A percentile compares a stretch with the other conserved stretches of the same genome.
Conservation (phyloP, 2,797 vertebrate genomes). For the Fistularia commersonii region DNA sequence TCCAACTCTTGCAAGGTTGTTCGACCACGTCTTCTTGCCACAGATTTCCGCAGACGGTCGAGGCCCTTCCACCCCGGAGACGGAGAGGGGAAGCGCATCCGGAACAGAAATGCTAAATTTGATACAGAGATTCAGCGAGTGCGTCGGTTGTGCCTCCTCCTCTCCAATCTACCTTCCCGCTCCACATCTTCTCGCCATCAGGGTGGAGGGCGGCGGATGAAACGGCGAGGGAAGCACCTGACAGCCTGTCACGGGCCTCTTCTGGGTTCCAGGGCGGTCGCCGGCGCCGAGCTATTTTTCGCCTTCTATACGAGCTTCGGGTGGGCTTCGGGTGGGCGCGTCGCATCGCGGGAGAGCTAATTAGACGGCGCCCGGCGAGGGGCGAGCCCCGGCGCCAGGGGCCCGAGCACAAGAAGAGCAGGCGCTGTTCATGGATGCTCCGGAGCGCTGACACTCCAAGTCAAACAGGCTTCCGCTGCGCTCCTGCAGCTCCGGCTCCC, state of each 20-base stretch:
- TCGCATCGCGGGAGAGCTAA: conserved; percentile 30
- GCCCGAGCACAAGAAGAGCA: conserved; percentile 15
- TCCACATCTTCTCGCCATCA: not conserved
- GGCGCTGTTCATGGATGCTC: conserved; percentile 1
- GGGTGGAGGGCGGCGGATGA: not conserved
- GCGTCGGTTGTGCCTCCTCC: too few species aligned
- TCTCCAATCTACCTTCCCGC: not conserved
- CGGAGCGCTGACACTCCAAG: not conserved
- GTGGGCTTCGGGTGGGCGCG: conserved; percentile 9
- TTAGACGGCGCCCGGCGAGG: conserved; percentile 33
- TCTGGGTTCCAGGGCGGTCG: not conserved
- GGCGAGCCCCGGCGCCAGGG: conserved; percentile 9
- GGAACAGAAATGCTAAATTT: too few species aligned
- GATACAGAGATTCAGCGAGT: too few species aligned
- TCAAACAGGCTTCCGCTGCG: conserved; percentile 19
- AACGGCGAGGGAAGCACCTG: conserved; percentile 2
- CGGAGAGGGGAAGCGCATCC: too few species aligned
- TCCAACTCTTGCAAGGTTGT: too few species aligned
- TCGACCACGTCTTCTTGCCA: too few species aligned
- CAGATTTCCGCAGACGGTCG: too few species aligned
- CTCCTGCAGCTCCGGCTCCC: conserved; percentile 58
- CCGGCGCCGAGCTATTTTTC: conserved; percentile 14
- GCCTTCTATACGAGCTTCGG: conserved; percentile 9
- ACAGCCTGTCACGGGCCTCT: conserved; percentile 9
- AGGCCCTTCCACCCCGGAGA: too few species aligned